Evolutionary conservation across 2,888 invertebrate species (phyloP), one percentile per base, ranked within the genome.

Genomic region (Mythimna ferrago): DNA sequence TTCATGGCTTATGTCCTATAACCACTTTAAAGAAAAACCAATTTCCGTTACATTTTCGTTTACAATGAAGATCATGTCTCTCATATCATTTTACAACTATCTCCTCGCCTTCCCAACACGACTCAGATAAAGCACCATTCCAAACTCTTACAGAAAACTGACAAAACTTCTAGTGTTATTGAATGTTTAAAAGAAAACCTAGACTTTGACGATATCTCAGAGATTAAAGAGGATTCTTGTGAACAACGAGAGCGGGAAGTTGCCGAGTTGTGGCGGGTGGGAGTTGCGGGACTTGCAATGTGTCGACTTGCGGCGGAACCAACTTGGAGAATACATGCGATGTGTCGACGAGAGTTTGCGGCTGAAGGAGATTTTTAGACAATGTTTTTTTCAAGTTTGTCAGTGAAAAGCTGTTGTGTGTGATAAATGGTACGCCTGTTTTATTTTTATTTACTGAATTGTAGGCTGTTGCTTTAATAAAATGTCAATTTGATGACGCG

Each of bases 141-240:
- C 62, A n/a, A 73, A 79, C 67, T 67, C 26, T 0, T 16, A 4
- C 53, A 41, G 32, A 60, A 10, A 73, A 67, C 68, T 64, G 53
- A 54, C 70, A 66, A 69, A 73, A 81, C 69, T 83, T 75, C 58
- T n/a, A 71, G 51, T 78, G 77, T 73, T 83, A 83, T 83, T 83
- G 84, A 84, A 83, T 83, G 69, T 73, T 65, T 68, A 57, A 83
- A 80, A 82, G 68, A 79, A 75, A 79, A 65, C 14, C 71, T 62
- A 68, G 73, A 76, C 58, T 72, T 72, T 51, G 66, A 62, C 61
- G 81, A 81, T 73, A 75, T 71, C 56, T 76, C 70, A 53, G 57
- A 82, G 70, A 74, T 76, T 79, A 83, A 82, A 73, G 66, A 71
- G 70, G 57, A 78, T 66, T 60, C 56, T 41, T 11, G 14, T n/a